phyloP scores from a whole-genome alignment of 1,140 invertebrate genomes.

The Chironomus striatipennis region DNA sequence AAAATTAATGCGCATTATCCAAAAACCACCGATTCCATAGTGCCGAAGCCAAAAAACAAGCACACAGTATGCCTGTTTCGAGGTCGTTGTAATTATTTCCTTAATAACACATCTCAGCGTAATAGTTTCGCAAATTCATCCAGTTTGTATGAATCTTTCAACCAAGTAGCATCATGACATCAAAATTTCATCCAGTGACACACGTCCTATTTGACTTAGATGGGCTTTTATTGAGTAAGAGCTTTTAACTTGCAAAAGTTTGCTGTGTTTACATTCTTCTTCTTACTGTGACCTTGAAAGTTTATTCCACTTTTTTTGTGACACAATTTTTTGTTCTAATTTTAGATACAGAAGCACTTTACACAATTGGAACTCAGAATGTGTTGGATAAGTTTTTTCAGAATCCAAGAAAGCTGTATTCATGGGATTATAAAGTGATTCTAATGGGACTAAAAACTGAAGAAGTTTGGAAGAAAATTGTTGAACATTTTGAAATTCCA shows the following conservation, averaged over 20 bases:
- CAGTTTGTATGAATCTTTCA: too few species aligned
- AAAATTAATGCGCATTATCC: too few species aligned
- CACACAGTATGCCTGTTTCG: too few species aligned
- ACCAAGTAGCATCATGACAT: slow-evolving; percentile 5
- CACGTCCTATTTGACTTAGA: slow-evolving; percentile 83
- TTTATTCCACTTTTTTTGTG: too few species aligned
- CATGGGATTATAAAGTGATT: slow-evolving; percentile 62
- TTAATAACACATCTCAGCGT: too few species aligned
- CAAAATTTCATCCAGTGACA: slow-evolving; percentile 52
- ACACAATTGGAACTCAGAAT: slow-evolving; percentile 59
- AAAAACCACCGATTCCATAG: too few species aligned
- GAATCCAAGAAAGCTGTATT: slow-evolving; percentile 53
- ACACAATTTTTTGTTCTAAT: neutral
- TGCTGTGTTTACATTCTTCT: too few species aligned
- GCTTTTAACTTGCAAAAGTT: neutral
- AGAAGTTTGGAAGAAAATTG: slow-evolving; percentile 52
- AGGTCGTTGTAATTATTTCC: too few species aligned
- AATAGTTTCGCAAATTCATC: too few species aligned
- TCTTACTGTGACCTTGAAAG: too few species aligned
- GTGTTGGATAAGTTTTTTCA: slow-evolving; percentile 51
- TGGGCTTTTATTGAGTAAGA: slow-evolving; percentile 60
- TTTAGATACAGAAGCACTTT: slow-evolving; percentile 70
- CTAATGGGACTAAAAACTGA: slow-evolving; percentile 62
- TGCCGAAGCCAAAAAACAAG: too few species aligned
- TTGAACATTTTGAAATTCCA: slow-evolving; percentile 58